phyloP scores from a whole-genome alignment of 1,140 invertebrate genomes.

The Aricia agestis region DNA sequence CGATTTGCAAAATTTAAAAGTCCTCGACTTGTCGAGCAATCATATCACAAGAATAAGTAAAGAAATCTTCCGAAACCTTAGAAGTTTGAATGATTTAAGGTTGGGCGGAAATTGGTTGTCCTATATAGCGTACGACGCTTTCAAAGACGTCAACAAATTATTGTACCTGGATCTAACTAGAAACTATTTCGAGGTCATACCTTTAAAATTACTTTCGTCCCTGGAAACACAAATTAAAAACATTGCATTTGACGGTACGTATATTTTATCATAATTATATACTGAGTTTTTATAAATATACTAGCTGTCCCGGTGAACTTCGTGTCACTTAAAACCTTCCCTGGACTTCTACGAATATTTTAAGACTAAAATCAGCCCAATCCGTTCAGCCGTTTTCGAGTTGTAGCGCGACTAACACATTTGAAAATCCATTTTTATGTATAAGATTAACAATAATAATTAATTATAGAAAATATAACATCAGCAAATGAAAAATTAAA shows the following conservation, averaged over 20 bases:
- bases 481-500: background rate
- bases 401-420: too few species aligned
- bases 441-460: too few species aligned
- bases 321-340: too few species aligned
- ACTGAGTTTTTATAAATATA: too few species aligned
- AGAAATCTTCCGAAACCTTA: constrained; percentile 84
- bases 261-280: constrained; percentile 15
- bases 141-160: constrained; percentile 87
- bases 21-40: constrained; percentile 89
- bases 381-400: too few species aligned
- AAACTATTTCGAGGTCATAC: constrained; percentile 90
- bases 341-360: too few species aligned
- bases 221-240: constrained; percentile 88
- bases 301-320: too few species aligned
- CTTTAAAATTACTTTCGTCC: constrained; percentile 84
- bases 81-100: constrained; percentile 85
- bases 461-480: background rate
- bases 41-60: constrained; percentile 86
- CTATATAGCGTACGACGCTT: constrained; percentile 85
- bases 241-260: constrained; percentile 85
- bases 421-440: too few species aligned
- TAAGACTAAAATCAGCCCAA: too few species aligned
- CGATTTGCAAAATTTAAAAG: constrained; percentile 86
- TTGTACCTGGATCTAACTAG: constrained; percentile 87
- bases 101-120: constrained; percentile 90